Conservation (phyloP, 2,797 vertebrate genomes). For the Diglossa cyanea region DNA sequence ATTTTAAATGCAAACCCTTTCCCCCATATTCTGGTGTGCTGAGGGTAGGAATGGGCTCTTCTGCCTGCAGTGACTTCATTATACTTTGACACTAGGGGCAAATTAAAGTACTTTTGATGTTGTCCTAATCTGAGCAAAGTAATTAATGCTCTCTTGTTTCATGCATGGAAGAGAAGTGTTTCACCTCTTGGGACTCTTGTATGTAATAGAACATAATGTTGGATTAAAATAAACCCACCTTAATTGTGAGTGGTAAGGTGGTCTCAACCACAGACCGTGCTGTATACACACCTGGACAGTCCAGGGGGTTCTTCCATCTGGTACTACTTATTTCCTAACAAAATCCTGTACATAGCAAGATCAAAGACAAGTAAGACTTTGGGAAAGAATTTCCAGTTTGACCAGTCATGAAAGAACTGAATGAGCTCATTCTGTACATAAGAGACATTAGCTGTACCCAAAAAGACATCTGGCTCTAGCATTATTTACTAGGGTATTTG, state of each 20-base stretch:
- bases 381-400: constrained; percentile 9
- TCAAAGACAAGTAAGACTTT: background rate
- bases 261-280: background rate
- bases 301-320: background rate
- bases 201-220: background rate
- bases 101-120: background rate
- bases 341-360: background rate
- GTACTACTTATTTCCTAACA: background rate
- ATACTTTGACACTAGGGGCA: background rate
- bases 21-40: background rate
- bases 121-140: background rate
- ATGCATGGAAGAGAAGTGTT: background rate
- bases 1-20: background rate
- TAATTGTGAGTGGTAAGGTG: background rate
- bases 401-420: background rate
- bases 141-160: background rate
- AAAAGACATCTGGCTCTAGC: background rate
- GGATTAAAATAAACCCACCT: background rate
- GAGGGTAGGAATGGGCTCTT: background rate
- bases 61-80: background rate
- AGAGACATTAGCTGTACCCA: background rate
- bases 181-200: background rate
- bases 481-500: constrained; percentile 35
- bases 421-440: background rate
- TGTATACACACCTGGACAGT: background rate